Evolutionary conservation across 1,140 invertebrate species (phyloP).

Genomic region (Drosophila nigrodunni): DNA sequence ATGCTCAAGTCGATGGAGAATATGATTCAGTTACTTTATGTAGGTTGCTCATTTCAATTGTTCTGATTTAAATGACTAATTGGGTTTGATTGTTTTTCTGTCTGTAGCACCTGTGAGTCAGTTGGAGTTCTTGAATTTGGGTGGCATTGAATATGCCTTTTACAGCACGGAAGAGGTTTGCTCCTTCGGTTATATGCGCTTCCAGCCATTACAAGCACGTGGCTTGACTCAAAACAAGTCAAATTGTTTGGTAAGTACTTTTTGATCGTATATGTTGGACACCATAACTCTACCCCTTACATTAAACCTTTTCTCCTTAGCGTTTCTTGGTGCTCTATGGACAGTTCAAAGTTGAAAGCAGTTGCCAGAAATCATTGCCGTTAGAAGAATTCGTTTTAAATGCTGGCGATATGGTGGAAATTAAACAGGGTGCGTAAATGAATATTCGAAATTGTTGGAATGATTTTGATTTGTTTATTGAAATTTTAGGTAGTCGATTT

Average conservation of each 20-base stretch:
- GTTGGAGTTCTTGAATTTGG: conserved; percentile 37
- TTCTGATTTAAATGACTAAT: background rate
- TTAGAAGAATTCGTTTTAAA: conserved; percentile 20
- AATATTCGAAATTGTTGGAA: background rate
- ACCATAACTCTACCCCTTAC: too few relatives aligned
- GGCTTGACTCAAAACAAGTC: conserved; percentile 39
- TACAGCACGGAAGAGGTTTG: background rate
- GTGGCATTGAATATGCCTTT: conserved; percentile 17
- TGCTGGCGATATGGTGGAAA: conserved; percentile 64
- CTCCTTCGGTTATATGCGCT: conserved; percentile 14
- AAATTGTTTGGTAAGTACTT: conserved; percentile 39
- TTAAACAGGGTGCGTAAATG: conserved; percentile 51
- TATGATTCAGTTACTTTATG: background rate
- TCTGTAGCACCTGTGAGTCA: conserved; percentile 42
- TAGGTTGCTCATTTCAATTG: conserved; percentile 1
- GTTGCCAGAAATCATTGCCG: background rate
- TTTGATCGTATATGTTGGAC: background rate
- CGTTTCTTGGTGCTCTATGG: conserved; percentile 59
- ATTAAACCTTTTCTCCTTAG: conserved; percentile 24
- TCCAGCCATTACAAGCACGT: conserved; percentile 37
- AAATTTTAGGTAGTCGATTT: conserved; percentile 45
- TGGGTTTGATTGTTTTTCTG: background rate
- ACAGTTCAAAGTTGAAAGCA: conserved; percentile 36
- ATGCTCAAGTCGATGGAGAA: background rate
- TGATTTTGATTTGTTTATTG: background rate